A percentile compares a stretch with the other conserved stretches of the same genome.
phyloP scores from a whole-genome alignment of 2,888 invertebrate species.

The Bimastos eiseni region DNA sequence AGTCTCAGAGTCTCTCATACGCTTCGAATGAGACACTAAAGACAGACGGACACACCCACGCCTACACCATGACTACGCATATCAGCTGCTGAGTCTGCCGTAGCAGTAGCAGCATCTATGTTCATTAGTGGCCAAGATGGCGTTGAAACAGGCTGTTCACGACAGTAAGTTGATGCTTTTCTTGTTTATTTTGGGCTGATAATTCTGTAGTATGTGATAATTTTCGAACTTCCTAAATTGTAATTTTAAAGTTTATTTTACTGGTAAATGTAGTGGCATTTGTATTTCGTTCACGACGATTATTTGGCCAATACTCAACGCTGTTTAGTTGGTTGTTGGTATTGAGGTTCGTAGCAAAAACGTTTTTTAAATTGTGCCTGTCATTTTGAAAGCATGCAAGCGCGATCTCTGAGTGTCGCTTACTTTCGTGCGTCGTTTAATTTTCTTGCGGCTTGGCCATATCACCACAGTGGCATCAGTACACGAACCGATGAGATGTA shows the following conservation, averaged over 20 bases:
- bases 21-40: neutral
- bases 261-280: neutral
- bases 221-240: neutral
- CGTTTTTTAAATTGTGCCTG: too few relatives aligned
- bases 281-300: neutral
- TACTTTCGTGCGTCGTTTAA: too few relatives aligned
- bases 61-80: neutral
- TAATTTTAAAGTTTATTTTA: neutral
- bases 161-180: conserved; percentile 53
- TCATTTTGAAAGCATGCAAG: too few relatives aligned
- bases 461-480: neutral
- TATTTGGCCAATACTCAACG: neutral
- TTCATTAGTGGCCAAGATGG: conserved; percentile 54
- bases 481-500: neutral
- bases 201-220: neutral
- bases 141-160: conserved; percentile 60
- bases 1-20: neutral
- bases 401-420: too few relatives aligned
- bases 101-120: neutral
- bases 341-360: neutral
- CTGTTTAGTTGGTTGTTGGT: neutral
- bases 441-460: too few relatives aligned
- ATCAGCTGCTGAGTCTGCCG: neutral
- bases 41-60: neutral
- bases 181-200: neutral